These are phyloP conservation scores for Microctenopoma lineatum DNA, from an alignment of 2,797 vertebrate species.

Conservation along the genomic window DNA sequence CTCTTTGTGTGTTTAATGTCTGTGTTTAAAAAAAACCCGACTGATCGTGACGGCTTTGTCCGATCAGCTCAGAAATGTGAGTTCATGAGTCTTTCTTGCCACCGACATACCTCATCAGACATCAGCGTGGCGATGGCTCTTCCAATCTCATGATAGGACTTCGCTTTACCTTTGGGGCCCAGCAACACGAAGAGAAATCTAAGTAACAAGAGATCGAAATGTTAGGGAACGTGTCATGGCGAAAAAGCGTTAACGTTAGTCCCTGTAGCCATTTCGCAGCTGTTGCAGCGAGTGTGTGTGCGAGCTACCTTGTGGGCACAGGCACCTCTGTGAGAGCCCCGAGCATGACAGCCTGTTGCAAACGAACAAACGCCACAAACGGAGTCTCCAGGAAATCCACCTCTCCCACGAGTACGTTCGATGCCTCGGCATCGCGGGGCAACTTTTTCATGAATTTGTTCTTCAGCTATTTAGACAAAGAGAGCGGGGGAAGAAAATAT, in stretches of 20 bases:
- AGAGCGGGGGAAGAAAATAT: too few relatives aligned
- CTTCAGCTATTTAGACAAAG: conserved; percentile 85
- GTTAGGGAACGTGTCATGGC: neutral
- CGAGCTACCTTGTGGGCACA: conserved; percentile 92
- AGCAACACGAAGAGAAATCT: conserved; percentile 97
- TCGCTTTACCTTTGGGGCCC: conserved; percentile 97
- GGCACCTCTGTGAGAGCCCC: conserved; percentile 96
- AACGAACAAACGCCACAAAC: conserved; percentile 96
- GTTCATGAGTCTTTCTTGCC: too few relatives aligned
- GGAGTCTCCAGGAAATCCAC: conserved; percentile 95
- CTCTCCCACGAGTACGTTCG: conserved; percentile 96
- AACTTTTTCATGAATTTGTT: conserved; percentile 99
- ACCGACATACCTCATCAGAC: conserved; percentile 92
- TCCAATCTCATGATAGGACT: conserved; percentile 97
- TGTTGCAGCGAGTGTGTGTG: neutral
- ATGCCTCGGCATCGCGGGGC: conserved; percentile 96
- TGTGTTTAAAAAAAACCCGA: too few relatives aligned
- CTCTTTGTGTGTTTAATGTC: too few relatives aligned
- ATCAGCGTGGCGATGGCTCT: conserved; percentile 97
- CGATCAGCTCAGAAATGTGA: too few relatives aligned
- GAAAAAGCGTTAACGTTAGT: too few relatives aligned
- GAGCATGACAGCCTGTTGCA: conserved; percentile 96
- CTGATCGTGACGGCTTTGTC: too few relatives aligned
- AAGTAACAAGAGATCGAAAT: neutral
- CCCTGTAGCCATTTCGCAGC: neutral